Conservation (phyloP, 2,888 invertebrate genomes). For the Girardia tigrina region DNA sequence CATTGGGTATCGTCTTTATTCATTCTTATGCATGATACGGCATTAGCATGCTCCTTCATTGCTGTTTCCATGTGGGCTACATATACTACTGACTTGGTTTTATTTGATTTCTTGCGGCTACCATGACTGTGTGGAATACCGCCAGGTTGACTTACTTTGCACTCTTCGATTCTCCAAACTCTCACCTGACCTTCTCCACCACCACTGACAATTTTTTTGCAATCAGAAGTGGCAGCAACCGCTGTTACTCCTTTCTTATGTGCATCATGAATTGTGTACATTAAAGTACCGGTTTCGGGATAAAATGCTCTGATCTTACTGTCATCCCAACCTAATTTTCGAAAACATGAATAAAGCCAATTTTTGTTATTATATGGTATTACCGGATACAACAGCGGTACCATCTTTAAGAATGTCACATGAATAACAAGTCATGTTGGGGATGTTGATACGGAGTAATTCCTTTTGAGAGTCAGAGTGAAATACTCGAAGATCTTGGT, state of each 20-base stretch:
- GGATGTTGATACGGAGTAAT: conserved; percentile 66
- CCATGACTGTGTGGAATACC: conserved; percentile 36
- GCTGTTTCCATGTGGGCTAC: conserved; percentile 56
- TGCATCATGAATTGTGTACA: conserved; percentile 71
- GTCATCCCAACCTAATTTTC: conserved; percentile 51
- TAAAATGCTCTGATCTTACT: conserved; percentile 50
- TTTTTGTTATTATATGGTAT: conserved; percentile 21
- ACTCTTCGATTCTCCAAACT: conserved; percentile 42
- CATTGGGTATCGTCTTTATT: conserved; percentile 66
- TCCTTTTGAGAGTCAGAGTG: conserved; percentile 63
- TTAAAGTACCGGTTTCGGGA: conserved; percentile 61
- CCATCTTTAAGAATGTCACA: conserved; percentile 63
- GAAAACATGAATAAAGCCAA: conserved; percentile 27
- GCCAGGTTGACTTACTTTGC: conserved; percentile 25
- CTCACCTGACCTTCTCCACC: conserved; percentile 75
- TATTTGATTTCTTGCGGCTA: conserved; percentile 39
- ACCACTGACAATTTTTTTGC: conserved; percentile 65
- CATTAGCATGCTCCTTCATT: conserved; percentile 77
- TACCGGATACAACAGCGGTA: conserved; percentile 62
- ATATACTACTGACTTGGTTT: neutral
- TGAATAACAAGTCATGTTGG: conserved; percentile 67
- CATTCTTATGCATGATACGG: conserved; percentile 68
- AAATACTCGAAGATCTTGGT: conserved; percentile 75
- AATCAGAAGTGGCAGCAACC: conserved; percentile 61
- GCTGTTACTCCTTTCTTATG: conserved; percentile 78